phyloP scores from a whole-genome alignment of 2,113 vertebrate species.

The Rhodinocichla rosea region DNA sequence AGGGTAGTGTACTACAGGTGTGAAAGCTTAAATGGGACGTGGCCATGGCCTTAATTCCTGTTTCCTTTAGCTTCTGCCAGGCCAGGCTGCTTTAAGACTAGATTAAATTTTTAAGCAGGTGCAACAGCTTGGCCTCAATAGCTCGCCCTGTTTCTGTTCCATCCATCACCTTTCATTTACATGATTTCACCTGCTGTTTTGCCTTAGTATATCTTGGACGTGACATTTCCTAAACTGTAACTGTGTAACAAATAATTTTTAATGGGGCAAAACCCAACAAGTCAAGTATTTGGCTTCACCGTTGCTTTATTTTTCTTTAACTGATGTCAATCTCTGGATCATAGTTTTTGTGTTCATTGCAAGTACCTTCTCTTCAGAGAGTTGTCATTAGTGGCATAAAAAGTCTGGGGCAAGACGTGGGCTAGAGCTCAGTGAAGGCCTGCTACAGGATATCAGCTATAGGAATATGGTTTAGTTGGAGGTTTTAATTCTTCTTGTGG shows the following conservation, averaged over 20 bases:
- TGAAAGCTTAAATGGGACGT: background rate
- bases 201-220: background rate
- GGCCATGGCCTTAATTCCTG: background rate
- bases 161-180: background rate
- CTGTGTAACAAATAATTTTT: background rate
- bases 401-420: background rate
- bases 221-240: background rate
- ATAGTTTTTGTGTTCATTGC: background rate
- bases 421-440: background rate
- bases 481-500: background rate
- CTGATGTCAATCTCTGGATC: background rate
- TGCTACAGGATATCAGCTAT: background rate
- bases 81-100: constrained; percentile 13
- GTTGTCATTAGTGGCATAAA: background rate
- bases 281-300: background rate
- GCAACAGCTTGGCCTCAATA: constrained; percentile 26
- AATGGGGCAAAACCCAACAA: background rate
- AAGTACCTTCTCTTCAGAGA: background rate
- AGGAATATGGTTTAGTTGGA: background rate
- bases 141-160: background rate
- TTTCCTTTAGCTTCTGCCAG: background rate
- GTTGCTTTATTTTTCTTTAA: background rate
- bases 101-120: constrained; percentile 41
- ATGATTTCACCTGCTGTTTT: background rate
- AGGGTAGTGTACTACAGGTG: background rate